Percentiles rank a stretch among this genome's conserved stretches.
phyloP scores from a whole-genome alignment of 1,140 invertebrate genomes.

The Eumaeus atala region DNA sequence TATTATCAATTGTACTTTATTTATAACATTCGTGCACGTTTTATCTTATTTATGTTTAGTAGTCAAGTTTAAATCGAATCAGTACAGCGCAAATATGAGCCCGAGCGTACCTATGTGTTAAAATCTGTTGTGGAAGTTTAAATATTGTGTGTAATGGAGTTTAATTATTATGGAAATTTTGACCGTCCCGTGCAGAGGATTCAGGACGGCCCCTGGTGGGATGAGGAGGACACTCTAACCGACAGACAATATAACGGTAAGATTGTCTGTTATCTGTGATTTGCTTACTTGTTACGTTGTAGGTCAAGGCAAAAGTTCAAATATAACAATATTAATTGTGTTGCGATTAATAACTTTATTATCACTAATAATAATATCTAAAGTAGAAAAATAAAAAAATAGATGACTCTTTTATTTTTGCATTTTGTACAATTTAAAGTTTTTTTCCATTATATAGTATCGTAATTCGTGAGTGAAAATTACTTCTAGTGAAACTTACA shows the following conservation, averaged over 20 bases:
- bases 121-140: conserved; percentile 16
- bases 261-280: conserved; percentile 12
- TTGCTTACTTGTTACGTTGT: conserved; percentile 2
- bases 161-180: conserved; percentile 59
- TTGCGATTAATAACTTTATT: too few species aligned
- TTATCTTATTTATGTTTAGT: conserved; percentile 56
- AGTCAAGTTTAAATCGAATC: conserved; percentile 48
- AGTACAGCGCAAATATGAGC: conserved; percentile 48
- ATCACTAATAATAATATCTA: too few species aligned
- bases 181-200: conserved; percentile 41
- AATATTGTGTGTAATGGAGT: conserved; percentile 44
- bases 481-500: too few species aligned
- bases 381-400: too few species aligned
- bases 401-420: too few species aligned
- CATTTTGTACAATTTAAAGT: too few species aligned
- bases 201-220: conserved; percentile 61
- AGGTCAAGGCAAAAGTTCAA: too few species aligned
- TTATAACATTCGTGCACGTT: conserved; percentile 25
- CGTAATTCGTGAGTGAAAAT: too few species aligned
- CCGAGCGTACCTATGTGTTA: conserved; percentile 1
- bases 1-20: conserved; percentile 13
- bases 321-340: too few species aligned
- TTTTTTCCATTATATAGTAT: too few species aligned
- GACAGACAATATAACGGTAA: conserved; percentile 60
- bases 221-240: conserved; percentile 61